Conservation (phyloP, 2,888 invertebrate species). For the Cheiracanthium punctorium region DNA sequence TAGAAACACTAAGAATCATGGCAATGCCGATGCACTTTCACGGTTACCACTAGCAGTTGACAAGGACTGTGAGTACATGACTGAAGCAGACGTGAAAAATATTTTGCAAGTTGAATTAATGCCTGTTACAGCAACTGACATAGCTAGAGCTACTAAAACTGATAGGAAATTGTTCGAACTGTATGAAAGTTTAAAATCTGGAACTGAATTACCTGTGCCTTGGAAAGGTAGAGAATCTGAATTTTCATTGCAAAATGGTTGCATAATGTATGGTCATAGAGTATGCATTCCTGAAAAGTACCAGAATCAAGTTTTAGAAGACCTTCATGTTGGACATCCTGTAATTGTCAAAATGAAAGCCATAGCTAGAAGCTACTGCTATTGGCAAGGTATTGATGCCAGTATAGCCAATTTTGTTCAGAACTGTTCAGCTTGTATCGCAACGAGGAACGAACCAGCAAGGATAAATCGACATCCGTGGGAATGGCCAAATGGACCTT, state of each 20-base stretch:
- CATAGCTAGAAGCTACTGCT: slow-evolving; percentile 51
- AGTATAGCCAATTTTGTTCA: slow-evolving; percentile 44
- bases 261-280: slow-evolving; percentile 50
- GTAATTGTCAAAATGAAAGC: slow-evolving; percentile 51
- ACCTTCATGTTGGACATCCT: slow-evolving; percentile 38
- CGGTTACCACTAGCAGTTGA: slow-evolving; percentile 49
- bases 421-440: slow-evolving; percentile 50
- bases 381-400: slow-evolving; percentile 51
- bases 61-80: slow-evolving; percentile 45
- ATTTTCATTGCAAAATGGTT: slow-evolving; percentile 51
- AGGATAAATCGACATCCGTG: slow-evolving; percentile 50
- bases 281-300: slow-evolving; percentile 49
- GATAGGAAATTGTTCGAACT: slow-evolving; percentile 52
- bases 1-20: slow-evolving; percentile 49
- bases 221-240: slow-evolving; percentile 51
- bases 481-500: slow-evolving; percentile 34
- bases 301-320: slow-evolving; percentile 32
- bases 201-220: slow-evolving; percentile 45
- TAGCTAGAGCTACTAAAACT: slow-evolving; percentile 50
- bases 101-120: slow-evolving; percentile 47
- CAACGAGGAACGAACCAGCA: slow-evolving; percentile 55
- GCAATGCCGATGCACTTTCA: slow-evolving; percentile 51
- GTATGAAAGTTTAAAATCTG: slow-evolving; percentile 48
- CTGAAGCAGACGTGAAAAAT: slow-evolving; percentile 50
- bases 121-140: slow-evolving; percentile 51